A percentile compares a stretch with the other conserved stretches of the same genome.
Conservation (phyloP, 2,888 invertebrate genomes). For the Drosophila antonietae region DNA sequence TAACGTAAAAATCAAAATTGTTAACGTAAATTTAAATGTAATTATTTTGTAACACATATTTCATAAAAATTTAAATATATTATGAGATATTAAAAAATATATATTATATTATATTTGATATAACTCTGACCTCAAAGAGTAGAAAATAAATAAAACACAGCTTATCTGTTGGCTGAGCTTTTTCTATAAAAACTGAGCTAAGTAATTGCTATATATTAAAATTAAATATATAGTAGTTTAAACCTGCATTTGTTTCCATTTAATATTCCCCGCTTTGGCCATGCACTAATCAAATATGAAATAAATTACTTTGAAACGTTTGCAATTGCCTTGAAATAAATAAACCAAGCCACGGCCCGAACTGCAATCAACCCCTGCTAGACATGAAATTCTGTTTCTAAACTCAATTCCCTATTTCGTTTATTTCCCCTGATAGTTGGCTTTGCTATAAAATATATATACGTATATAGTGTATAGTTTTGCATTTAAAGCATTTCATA, state of each 20-base stretch:
- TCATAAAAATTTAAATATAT: too few species aligned
- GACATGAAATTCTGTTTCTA: slow-evolving; percentile 6
- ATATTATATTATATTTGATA: background rate
- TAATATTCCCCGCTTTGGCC: slow-evolving; percentile 16
- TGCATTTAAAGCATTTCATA: slow-evolving; percentile 35
- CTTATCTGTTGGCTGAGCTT: background rate
- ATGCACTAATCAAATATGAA: slow-evolving; percentile 38
- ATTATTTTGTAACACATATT: too few species aligned
- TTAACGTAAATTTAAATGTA: background rate
- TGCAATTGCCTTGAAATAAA: slow-evolving; percentile 33
- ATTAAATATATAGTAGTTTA: background rate
- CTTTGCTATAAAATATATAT: background rate
- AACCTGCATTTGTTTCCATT: slow-evolving; percentile 35
- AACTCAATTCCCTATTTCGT: slow-evolving; percentile 7
- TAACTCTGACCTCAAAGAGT: background rate
- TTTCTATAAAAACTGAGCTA: background rate
- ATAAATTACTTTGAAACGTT: slow-evolving; percentile 41
- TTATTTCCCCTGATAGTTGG: slow-evolving; percentile 45
- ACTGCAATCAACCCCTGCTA: slow-evolving; percentile 38
- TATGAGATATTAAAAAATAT: too few species aligned
- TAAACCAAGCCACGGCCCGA: slow-evolving; percentile 12
- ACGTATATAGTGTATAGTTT: background rate
- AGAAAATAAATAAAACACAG: too few species aligned
- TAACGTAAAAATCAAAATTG: rapidly evolving
- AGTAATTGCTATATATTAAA: background rate